Percentiles rank a stretch among this genome's conserved stretches.
These are phyloP conservation scores for Thalassaphorura encarpata DNA, from an alignment of 1,140 invertebrate genomes.

Conservation along the genomic window DNA sequence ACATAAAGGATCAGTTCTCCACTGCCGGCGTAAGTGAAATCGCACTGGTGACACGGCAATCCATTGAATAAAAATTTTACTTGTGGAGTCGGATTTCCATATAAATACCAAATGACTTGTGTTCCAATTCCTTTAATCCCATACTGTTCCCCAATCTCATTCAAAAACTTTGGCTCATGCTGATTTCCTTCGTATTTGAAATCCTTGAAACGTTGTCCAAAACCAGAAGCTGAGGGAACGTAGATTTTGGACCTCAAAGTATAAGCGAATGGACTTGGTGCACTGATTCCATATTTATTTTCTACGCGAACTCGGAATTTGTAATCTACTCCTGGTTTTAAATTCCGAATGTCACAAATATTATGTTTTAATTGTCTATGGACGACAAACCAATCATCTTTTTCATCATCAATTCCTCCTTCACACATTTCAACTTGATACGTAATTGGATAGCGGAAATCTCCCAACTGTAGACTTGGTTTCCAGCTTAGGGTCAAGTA, in stretches of 20 bases:
- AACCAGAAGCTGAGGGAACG: no score
- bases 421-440: conserved; percentile 91
- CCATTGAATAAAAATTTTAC: conserved; percentile 41
- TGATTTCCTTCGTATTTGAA: no score
- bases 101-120: conserved; percentile 86
- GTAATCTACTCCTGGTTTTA: conserved; percentile 79
- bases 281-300: conserved; percentile 93
- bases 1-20: conserved; percentile 63
- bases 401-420: conserved; percentile 35
- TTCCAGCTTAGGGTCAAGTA: conserved; percentile 80
- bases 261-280: conserved; percentile 76
- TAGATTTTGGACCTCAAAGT: conserved; percentile 40
- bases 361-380: conserved; percentile 63
- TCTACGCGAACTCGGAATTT: conserved; percentile 87
- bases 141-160: no score
- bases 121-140: conserved; percentile 50
- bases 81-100: conserved; percentile 68
- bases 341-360: conserved; percentile 68
- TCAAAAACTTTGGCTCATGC: conserved; percentile 59
- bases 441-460: conserved; percentile 70
- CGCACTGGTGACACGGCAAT: conserved; percentile 60
- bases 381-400: conserved; percentile 66
- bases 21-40: conserved; percentile 75
- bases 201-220: no score
- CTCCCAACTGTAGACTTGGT: conserved; percentile 55